Conservation (phyloP, 2,888 invertebrate species). For the Eilema depressum region DNA sequence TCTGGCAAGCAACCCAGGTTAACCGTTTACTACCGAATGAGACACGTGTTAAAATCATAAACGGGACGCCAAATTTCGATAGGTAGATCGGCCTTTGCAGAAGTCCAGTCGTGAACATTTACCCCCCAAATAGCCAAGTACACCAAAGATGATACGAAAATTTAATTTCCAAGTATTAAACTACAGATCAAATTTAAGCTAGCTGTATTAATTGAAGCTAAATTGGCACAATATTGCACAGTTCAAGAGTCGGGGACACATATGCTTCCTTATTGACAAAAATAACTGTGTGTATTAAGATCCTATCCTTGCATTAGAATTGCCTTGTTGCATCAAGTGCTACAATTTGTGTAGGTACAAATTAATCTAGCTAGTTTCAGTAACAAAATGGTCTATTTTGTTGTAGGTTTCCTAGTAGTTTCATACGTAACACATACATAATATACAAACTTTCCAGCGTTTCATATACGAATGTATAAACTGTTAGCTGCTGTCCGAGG, state of each 20-base stretch:
- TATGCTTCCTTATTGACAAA: constrained; percentile 8
- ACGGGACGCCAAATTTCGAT: no score
- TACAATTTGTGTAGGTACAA: neutral
- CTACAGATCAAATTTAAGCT: neutral
- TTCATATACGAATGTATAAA: neutral
- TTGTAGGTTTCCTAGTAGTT: neutral
- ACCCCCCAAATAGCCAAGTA: neutral
- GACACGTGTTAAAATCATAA: no score
- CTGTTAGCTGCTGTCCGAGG: neutral
- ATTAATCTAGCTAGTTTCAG: neutral
- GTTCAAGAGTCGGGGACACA: neutral
- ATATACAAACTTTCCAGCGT: neutral
- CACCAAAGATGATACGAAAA: neutral
- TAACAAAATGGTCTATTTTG: neutral
- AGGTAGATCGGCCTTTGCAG: no score
- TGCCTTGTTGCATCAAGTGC: neutral
- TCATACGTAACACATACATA: neutral
- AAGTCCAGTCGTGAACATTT: neutral
- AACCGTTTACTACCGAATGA: no score
- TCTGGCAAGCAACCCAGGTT: no score
- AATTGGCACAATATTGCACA: constrained; percentile 6
- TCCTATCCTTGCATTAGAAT: neutral
- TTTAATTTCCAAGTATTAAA: neutral
- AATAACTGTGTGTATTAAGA: constrained; percentile 5
- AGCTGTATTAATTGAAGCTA: constrained; percentile 2